phyloP scores from a whole-genome alignment of 2,797 vertebrate genomes.

The Eulemur rubriventer region DNA sequence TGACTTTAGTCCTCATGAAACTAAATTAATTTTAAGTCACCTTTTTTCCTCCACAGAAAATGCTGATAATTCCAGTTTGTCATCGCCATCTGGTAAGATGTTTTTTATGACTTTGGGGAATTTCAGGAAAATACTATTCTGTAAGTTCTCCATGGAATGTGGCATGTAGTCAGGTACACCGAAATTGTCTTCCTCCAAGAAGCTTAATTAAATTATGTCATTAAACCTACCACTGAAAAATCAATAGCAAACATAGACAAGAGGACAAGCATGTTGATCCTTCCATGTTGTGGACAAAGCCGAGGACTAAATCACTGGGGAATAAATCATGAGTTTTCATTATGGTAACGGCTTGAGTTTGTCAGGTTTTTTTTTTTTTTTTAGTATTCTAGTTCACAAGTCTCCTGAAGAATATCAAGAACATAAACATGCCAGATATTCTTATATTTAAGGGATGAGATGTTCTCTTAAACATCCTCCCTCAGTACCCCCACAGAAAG shows the following conservation, averaged over 20 bases:
- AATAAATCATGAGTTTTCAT: constrained; percentile 17
- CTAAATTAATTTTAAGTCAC: constrained; percentile 54
- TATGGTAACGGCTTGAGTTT: not conserved
- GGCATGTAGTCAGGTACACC: not conserved
- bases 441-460: not conserved
- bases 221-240: constrained; percentile 18
- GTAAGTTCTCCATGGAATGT: constrained; percentile 12
- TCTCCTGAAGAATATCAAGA: constrained; percentile 38
- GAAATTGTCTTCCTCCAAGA: not conserved
- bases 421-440: not conserved
- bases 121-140: constrained; percentile 20
- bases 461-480: constrained; percentile 5
- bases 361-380: constrained; percentile 1
- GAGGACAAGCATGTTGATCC: not conserved
- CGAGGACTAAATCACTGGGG: not conserved
- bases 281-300: not conserved
- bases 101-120: constrained; percentile 49
- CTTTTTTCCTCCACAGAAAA: constrained; percentile 68
- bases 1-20: not conserved
- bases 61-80: constrained; percentile 56
- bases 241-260: constrained; percentile 9
- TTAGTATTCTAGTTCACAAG: constrained; percentile 7
- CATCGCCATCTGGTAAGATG: constrained; percentile 74
- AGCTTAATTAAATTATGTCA: constrained; percentile 44
- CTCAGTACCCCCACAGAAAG: not conserved